Percentiles rank a stretch among this genome's conserved stretches.
These are phyloP conservation scores for Drosophila picticornis DNA, from an alignment of 2,888 invertebrate species.

Conservation along the genomic window DNA sequence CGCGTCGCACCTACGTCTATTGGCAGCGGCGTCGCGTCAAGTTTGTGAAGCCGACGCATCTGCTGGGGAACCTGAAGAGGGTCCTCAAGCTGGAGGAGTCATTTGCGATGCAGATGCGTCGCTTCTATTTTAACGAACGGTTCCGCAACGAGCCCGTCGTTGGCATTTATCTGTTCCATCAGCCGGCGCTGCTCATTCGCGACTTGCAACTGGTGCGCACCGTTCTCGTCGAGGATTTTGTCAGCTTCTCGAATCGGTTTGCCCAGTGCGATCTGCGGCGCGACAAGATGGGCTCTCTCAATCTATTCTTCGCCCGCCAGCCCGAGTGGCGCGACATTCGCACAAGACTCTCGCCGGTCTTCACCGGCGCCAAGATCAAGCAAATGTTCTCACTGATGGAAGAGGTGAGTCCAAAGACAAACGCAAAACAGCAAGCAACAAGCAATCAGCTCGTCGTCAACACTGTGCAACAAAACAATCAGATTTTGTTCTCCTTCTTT, in stretches of 20 bases:
- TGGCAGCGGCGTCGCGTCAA: conserved; percentile 84
- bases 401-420: conserved; percentile 69
- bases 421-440: background rate
- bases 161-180: conserved; percentile 86
- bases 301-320: conserved; percentile 85
- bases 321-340: conserved; percentile 86
- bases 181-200: conserved; percentile 85
- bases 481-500: too few species aligned
- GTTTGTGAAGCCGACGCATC: conserved; percentile 83
- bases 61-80: conserved; percentile 85
- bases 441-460: background rate
- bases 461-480: conserved; percentile 39
- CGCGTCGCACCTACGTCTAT: conserved; percentile 85
- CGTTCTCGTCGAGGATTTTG: conserved; percentile 86
- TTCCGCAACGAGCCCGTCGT: conserved; percentile 77
- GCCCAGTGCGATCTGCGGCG: conserved; percentile 76
- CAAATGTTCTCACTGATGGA: conserved; percentile 84
- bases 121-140: conserved; percentile 82
- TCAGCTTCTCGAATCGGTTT: conserved; percentile 84
- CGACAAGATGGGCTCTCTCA: conserved; percentile 85
- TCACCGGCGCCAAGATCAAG: conserved; percentile 84
- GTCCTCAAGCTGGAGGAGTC: conserved; percentile 82
- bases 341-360: conserved; percentile 85
- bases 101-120: conserved; percentile 82
- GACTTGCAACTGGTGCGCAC: conserved; percentile 85